Evolutionary conservation across 2,888 invertebrate genomes (phyloP).

Genomic region (Cerceris rybyensis): DNA sequence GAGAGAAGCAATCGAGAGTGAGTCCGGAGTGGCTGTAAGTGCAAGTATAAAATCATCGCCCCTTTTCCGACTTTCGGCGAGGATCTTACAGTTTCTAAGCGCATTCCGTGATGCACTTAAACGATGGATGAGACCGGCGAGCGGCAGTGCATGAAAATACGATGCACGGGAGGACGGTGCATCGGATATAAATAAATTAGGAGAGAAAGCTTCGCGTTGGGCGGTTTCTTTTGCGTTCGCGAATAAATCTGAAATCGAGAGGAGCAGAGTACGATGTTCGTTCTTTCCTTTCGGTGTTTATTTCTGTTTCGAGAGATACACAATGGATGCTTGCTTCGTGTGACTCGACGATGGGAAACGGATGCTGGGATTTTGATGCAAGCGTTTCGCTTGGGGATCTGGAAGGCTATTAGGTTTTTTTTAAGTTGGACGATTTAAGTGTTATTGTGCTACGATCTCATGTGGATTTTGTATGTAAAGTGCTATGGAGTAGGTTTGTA

Average conservation of each 20-base stretch:
- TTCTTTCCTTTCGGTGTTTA: not conserved
- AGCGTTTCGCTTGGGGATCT: too few species aligned
- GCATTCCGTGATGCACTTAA: constrained; percentile 14
- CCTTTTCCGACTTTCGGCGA: constrained; percentile 15
- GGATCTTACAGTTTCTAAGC: constrained; percentile 11
- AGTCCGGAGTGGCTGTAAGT: constrained; percentile 9
- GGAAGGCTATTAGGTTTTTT: too few species aligned
- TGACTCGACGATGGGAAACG: too few species aligned
- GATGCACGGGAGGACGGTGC: constrained; percentile 38
- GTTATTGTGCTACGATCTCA: too few species aligned
- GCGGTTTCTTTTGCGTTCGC: constrained; percentile 27
- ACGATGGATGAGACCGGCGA: constrained; percentile 11
- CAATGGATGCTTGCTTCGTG: not conserved
- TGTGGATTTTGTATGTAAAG: too few species aligned
- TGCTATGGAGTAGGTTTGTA: too few species aligned
- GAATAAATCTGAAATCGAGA: constrained; percentile 24
- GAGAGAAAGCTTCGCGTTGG: constrained; percentile 49
- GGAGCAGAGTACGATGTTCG: not conserved
- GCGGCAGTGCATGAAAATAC: constrained; percentile 42
- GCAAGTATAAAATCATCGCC: constrained; percentile 12
- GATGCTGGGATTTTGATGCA: too few species aligned
- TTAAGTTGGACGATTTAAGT: too few species aligned
- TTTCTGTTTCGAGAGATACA: not conserved
- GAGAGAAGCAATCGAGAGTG: not conserved
- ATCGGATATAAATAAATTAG: constrained; percentile 52